A percentile compares a stretch with the other conserved stretches of the same genome.
phyloP scores from a whole-genome alignment of 2,888 invertebrate genomes.

The Luperina nickerlii region DNA sequence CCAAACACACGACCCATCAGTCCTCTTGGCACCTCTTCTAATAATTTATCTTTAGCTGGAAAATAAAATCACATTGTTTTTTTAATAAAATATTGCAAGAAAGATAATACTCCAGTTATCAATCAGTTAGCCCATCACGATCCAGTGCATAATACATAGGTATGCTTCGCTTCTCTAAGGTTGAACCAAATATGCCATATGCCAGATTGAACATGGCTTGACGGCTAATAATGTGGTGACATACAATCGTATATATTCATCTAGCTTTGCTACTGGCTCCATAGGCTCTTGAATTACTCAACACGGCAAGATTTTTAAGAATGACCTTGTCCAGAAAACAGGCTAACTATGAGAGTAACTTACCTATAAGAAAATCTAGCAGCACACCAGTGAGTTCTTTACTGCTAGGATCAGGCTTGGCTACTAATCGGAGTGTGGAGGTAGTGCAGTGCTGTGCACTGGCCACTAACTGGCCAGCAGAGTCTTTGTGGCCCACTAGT shows the following conservation, averaged over 20 bases:
- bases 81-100: not conserved
- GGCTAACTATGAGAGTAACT: slow-evolving; percentile 37
- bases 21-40: slow-evolving; percentile 72
- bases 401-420: slow-evolving; percentile 74
- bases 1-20: slow-evolving; percentile 83
- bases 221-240: not conserved
- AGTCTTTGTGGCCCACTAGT: slow-evolving; percentile 76
- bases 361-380: slow-evolving; percentile 81
- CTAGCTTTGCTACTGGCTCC: too few species aligned
- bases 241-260: too few species aligned
- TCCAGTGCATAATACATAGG: not conserved
- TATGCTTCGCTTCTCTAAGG: too few species aligned
- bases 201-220: not conserved
- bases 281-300: too few species aligned
- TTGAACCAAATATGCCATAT: not conserved
- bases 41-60: slow-evolving; percentile 68
- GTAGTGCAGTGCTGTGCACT: slow-evolving; percentile 80
- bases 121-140: not conserved
- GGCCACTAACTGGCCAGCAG: slow-evolving; percentile 82
- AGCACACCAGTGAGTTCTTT: slow-evolving; percentile 76
- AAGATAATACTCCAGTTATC: too few species aligned
- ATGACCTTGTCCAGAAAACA: too few species aligned
- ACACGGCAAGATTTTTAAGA: too few species aligned
- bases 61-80: not conserved
- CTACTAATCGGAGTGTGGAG: slow-evolving; percentile 79